These are phyloP conservation scores for Parambassis ranga DNA, from an alignment of 2,797 vertebrate genomes.

Conservation along the genomic window DNA sequence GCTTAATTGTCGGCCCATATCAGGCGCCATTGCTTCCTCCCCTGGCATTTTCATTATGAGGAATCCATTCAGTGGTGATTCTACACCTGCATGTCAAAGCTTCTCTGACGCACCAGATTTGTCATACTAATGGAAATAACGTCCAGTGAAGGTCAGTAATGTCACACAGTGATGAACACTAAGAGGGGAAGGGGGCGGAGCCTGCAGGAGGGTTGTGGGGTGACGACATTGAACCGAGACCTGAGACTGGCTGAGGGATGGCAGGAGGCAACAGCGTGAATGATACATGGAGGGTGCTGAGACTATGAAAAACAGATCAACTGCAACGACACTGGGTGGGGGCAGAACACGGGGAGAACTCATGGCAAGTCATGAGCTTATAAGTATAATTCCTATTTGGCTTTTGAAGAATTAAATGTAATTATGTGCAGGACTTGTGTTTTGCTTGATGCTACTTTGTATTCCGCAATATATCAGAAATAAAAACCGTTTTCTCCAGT, in stretches of 20 bases:
- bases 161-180: conserved; percentile 70
- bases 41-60: conserved; percentile 62
- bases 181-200: conserved; percentile 27
- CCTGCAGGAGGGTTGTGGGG: conserved; percentile 37
- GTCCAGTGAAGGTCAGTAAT: conserved; percentile 72
- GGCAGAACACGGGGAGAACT: background rate
- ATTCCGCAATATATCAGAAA: conserved; percentile 15
- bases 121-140: conserved; percentile 77
- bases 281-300: conserved; percentile 37
- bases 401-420: conserved; percentile 14
- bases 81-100: conserved; percentile 62
- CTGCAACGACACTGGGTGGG: background rate
- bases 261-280: conserved; percentile 33
- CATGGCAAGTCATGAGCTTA: conserved; percentile 3
- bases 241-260: conserved; percentile 19
- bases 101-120: conserved; percentile 63
- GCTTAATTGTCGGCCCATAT: conserved; percentile 35
- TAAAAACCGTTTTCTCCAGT: conserved; percentile 21
- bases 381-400: conserved; percentile 19
- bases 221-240: conserved; percentile 46
- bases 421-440: conserved; percentile 10
- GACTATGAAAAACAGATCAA: conserved; percentile 38
- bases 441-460: background rate
- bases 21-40: conserved; percentile 45
- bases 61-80: conserved; percentile 52